Conservation (phyloP, 1,140 invertebrate species). For the Ceratina calcarata region DNA sequence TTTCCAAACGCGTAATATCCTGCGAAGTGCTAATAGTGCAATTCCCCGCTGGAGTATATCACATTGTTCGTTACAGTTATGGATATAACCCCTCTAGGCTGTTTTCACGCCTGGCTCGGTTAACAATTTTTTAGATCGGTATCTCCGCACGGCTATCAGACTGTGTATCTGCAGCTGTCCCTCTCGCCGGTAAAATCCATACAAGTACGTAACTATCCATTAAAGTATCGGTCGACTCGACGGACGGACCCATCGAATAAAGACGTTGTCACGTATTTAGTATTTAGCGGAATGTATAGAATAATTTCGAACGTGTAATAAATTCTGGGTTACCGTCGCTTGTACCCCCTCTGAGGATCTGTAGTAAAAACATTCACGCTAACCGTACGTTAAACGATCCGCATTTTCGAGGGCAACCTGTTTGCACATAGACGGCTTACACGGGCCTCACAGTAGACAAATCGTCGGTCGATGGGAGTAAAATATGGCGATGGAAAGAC, state of each 20-base stretch:
- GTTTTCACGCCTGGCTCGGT: neutral
- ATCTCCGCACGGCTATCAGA: neutral
- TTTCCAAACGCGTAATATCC: conserved; percentile 24
- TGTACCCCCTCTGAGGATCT: neutral
- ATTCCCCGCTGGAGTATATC: conserved; percentile 29
- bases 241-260: neutral
- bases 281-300: neutral
- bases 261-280: neutral
- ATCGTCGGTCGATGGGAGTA: conserved; percentile 54
- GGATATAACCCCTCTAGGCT: neutral
- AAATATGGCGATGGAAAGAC: conserved; percentile 54
- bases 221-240: neutral
- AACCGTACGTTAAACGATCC: conserved; percentile 48
- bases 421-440: conserved; percentile 26
- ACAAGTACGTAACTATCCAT: neutral
- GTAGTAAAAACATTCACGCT: conserved; percentile 4
- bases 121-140: neutral
- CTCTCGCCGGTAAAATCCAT: neutral
- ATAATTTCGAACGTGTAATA: neutral
- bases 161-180: neutral
- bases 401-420: conserved; percentile 34
- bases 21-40: conserved; percentile 12
- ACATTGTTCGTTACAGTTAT: conserved; percentile 37
- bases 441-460: conserved; percentile 49
- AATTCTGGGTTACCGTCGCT: neutral